Conservation (phyloP, 2,113 vertebrate genomes). For the Sprattus sprattus region DNA sequence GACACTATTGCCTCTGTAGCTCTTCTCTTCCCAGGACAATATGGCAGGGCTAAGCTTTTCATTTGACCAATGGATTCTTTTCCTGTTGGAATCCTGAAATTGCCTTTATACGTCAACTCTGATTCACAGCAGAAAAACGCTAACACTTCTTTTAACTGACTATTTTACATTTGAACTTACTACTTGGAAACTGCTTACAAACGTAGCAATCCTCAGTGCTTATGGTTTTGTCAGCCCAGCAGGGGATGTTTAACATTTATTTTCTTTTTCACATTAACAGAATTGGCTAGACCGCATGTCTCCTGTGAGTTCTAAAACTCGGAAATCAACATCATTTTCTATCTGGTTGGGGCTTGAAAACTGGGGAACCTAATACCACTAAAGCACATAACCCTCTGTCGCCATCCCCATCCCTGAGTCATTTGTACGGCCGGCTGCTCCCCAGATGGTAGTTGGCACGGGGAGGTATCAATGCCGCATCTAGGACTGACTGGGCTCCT, state of each 20-base stretch:
- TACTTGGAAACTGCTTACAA: not conserved
- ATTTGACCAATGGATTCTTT: not conserved
- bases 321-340: not conserved
- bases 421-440: constrained; percentile 23
- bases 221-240: not conserved
- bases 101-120: not conserved
- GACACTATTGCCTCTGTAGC: not conserved
- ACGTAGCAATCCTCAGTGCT: not conserved
- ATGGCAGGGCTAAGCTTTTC: not conserved
- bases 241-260: not conserved
- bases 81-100: not conserved
- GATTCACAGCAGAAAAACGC: not conserved
- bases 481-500: not conserved
- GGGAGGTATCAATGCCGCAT: not conserved
- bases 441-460: constrained; percentile 4
- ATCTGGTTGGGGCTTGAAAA: not conserved
- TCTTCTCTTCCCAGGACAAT: not conserved
- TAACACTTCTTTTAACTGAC: not conserved
- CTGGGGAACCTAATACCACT: not conserved
- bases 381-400: constrained; percentile 2
- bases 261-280: not conserved
- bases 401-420: not conserved
- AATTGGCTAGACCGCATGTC: not conserved
- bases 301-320: not conserved
- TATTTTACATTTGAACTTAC: not conserved